Percentiles rank a stretch among this genome's conserved stretches.
Evolutionary conservation across 2,113 vertebrate genomes (phyloP).

Genomic region (Spheniscus mendiculus): DNA sequence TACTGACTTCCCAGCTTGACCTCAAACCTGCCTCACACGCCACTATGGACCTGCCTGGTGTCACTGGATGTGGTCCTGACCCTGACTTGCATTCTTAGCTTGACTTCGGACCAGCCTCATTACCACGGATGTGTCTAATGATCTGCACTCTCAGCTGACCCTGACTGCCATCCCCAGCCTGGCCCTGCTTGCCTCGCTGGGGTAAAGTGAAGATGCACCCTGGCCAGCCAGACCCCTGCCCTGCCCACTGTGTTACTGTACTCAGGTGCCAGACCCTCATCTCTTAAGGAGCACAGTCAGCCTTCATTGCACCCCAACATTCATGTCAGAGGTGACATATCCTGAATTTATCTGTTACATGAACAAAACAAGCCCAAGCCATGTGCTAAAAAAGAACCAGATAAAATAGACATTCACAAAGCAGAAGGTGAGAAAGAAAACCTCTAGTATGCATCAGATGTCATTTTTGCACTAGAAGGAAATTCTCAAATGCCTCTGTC

Average conservation of each 20-base stretch:
- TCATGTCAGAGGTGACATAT: background rate
- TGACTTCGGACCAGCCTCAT: background rate
- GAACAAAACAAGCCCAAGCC: background rate
- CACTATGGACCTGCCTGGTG: fast-evolving
- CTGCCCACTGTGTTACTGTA: fast-evolving
- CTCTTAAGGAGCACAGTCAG: background rate
- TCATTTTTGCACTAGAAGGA: background rate
- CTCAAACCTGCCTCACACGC: background rate
- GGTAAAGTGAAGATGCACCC: background rate
- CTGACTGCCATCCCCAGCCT: fast-evolving
- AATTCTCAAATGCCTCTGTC: background rate
- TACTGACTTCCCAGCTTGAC: background rate
- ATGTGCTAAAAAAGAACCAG: background rate
- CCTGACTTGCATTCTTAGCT: background rate
- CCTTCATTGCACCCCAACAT: background rate
- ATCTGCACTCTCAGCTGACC: background rate
- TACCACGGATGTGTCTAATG: fast-evolving
- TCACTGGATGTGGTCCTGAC: background rate
- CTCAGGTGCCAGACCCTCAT: background rate
- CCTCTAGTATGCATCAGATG: background rate
- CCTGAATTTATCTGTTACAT: background rate
- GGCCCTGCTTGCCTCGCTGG: background rate
- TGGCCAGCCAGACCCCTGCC: background rate
- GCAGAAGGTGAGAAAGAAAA: background rate
- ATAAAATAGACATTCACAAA: fast-evolving